phyloP scores from a whole-genome alignment of 2,113 vertebrate genomes.

The Struthio camelus region DNA sequence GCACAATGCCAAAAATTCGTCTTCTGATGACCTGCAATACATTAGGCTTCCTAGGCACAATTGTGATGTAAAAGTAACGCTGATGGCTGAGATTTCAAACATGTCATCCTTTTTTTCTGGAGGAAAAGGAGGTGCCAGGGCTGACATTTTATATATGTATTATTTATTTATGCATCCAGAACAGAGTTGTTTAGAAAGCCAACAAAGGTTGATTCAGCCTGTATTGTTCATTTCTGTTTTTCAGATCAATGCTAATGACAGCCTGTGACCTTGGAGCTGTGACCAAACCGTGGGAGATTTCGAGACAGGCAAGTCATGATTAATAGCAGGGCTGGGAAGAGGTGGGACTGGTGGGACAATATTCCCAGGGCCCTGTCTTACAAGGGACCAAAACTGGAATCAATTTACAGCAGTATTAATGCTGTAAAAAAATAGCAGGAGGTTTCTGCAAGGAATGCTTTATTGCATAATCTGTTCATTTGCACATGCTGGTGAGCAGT shows the following conservation, averaged over 20 bases:
- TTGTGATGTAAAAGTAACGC: conserved; percentile 54
- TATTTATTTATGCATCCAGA: conserved; percentile 74
- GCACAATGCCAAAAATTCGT: conserved; percentile 63
- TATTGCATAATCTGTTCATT: conserved; percentile 43
- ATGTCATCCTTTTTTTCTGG: conserved; percentile 60
- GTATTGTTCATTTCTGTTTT: conserved; percentile 82
- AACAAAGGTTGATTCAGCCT: conserved; percentile 78
- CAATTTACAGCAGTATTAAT: conserved; percentile 70
- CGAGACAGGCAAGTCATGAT: conserved; percentile 93
- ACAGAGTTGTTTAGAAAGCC: conserved; percentile 71
- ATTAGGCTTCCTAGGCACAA: conserved; percentile 55
- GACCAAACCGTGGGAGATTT: conserved; percentile 99
- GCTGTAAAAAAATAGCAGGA: conserved; percentile 63
- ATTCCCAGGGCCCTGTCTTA: conserved; percentile 74
- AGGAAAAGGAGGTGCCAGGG: conserved; percentile 44
- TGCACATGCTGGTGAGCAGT: neutral
- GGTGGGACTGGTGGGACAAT: conserved; percentile 52
- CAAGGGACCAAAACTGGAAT: conserved; percentile 68
- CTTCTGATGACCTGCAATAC: conserved; percentile 27
- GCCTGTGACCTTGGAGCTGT: conserved; percentile 98
- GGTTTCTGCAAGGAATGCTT: conserved; percentile 31
- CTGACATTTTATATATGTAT: conserved; percentile 36
- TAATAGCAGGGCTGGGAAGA: conserved; percentile 76
- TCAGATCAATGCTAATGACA: conserved; percentile 99
- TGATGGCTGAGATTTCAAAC: conserved; percentile 44